Evolutionary conservation across 2,888 invertebrate species (phyloP), one percentile per base, ranked within the genome.

Genomic region (Salticus scenicus): DNA sequence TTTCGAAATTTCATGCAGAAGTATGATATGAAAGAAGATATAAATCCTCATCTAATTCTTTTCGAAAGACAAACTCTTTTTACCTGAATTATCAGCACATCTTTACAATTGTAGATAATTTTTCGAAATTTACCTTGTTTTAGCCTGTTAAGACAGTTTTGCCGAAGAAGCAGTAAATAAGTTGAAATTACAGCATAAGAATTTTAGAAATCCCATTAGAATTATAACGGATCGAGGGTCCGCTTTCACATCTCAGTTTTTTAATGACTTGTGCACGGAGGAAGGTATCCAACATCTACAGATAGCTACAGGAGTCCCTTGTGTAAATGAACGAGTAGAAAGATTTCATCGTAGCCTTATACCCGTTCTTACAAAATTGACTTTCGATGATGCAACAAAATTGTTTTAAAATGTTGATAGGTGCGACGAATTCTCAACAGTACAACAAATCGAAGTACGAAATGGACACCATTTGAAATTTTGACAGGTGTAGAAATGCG

Each of bases 31-130:
- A n/a, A n/a, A n/a, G n/a, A n/a, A n/a, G n/a, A n/a, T n/a, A n/a
- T n/a, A n/a, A n/a, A n/a, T n/a, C n/a, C n/a, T n/a, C n/a, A n/a
- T n/a, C n/a, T n/a, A n/a, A n/a, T n/a, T n/a, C n/a, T n/a, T n/a
- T n/a, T n/a, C n/a, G n/a, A n/a, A n/a, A n/a, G n/a, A n/a, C n/a
- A n/a, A n/a, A n/a, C n/a, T n/a, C n/a, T n/a, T n/a, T n/a, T n/a
- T n/a, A n/a, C n/a, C n/a, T n/a, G n/a, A n/a, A n/a, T n/a, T 57
- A 57, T n/a, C 57, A 73, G 14, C 74, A 74, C 27, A 57, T 63
- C 17, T 63, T 63, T 30, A 74, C 8, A 2, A 24, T 63, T 1
- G 7, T 64, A 0, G 64, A 74, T 33, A 57, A 31, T 31, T 70
- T 57, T 57, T 33, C n/a, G 0, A 77, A 69, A 70, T 77, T 70